A percentile compares a stretch with the other conserved stretches of the same genome.
Evolutionary conservation across 2,797 vertebrate species (phyloP).

Genomic region (Sciaenops ocellatus): DNA sequence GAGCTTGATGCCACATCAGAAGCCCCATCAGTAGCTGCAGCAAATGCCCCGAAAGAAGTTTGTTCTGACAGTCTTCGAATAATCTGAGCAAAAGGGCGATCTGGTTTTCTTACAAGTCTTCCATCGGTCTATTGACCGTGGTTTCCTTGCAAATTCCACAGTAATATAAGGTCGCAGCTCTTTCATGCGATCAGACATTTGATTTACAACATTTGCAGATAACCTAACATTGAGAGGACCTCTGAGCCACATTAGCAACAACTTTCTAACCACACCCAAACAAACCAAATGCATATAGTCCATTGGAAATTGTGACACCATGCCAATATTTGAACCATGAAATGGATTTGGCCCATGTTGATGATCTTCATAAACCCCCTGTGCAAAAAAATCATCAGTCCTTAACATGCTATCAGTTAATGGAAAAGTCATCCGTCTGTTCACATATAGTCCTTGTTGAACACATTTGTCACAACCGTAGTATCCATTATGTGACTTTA

Average conservation of each 20-base stretch:
- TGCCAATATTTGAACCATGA: too few species aligned
- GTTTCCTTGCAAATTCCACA: conserved; percentile 44
- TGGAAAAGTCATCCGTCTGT: too few species aligned
- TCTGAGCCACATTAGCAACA: conserved; percentile 36
- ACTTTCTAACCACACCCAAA: conserved; percentile 26
- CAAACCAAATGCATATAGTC: too few species aligned
- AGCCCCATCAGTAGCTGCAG: neutral
- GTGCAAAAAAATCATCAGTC: too few species aligned
- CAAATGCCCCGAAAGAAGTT: neutral
- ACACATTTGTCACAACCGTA: conserved; percentile 37
- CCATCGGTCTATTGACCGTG: conserved; percentile 36
- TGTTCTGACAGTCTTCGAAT: neutral
- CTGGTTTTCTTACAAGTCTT: conserved; percentile 4
- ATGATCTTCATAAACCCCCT: too few species aligned
- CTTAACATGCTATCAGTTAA: too few species aligned
- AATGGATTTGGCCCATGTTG: too few species aligned
- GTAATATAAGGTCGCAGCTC: conserved; percentile 15
- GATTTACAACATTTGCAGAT: conserved; percentile 13
- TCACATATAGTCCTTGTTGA: neutral
- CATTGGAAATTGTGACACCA: too few species aligned
- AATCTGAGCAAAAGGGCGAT: neutral
- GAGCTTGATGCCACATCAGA: neutral
- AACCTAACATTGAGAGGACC: conserved; percentile 27
- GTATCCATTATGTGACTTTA: conserved; percentile 20
- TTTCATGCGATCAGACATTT: conserved; percentile 33